phyloP scores from a whole-genome alignment of 2,797 vertebrate species.

The Poecilia velifera region DNA sequence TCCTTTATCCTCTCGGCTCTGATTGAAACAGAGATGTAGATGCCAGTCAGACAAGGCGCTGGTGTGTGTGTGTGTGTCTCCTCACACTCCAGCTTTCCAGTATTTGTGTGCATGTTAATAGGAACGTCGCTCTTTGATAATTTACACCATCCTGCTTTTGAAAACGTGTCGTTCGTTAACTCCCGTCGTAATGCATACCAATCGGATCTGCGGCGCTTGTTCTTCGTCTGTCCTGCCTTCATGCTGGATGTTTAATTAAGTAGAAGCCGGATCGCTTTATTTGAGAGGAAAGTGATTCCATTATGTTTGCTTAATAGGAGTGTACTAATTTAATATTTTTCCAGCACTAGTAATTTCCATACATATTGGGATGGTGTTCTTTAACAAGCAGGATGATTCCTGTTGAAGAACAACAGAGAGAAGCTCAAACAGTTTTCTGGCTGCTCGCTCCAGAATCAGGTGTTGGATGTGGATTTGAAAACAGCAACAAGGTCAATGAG shows the following conservation, averaged over 20 bases:
- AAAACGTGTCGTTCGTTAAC: conserved; percentile 49
- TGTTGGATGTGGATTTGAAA: background rate
- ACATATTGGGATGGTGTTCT: conserved; percentile 57
- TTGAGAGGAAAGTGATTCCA: conserved; percentile 63
- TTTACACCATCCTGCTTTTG: conserved; percentile 34
- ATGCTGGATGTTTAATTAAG: conserved; percentile 72
- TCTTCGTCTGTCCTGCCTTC: conserved; percentile 10
- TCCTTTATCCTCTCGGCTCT: conserved; percentile 14
- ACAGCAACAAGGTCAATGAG: conserved; percentile 1
- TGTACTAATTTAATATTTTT: conserved; percentile 59
- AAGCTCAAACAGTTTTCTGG: conserved; percentile 5
- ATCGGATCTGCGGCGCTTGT: conserved; percentile 39
- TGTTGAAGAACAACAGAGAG: conserved; percentile 5
- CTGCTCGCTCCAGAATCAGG: background rate
- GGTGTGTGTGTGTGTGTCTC: background rate
- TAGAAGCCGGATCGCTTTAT: conserved; percentile 68
- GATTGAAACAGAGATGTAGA: conserved; percentile 40
- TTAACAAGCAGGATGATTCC: conserved; percentile 35
- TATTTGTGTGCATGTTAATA: conserved; percentile 58
- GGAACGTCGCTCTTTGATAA: conserved; percentile 52
- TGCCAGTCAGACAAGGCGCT: conserved; percentile 9
- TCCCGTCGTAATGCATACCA: conserved; percentile 54
- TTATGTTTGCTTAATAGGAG: conserved; percentile 65
- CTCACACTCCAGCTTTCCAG: conserved; percentile 9
- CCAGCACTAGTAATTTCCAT: conserved; percentile 62